Evolutionary conservation across 2,888 invertebrate species (phyloP).

Genomic region (Helobdella robusta): DNA sequence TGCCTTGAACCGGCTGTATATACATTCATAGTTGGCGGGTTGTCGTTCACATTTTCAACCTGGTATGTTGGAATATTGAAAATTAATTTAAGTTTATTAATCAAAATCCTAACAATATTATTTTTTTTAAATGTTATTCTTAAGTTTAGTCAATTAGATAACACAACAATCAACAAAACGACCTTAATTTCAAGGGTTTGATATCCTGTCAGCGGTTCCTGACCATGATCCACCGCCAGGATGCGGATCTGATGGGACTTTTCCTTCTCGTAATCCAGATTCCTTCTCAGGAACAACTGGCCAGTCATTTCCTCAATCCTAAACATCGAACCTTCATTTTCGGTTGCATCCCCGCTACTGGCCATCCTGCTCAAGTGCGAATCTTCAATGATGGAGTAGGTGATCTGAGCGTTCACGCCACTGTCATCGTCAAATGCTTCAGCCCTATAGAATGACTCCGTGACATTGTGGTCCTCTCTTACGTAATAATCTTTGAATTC

Average conservation of each 20-base stretch:
- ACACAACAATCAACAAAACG: neutral
- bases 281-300: constrained; percentile 10
- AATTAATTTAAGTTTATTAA: no score
- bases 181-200: constrained; percentile 22
- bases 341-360: neutral
- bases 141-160: neutral
- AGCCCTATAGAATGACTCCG: constrained; percentile 35
- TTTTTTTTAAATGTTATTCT: neutral
- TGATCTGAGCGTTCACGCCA: constrained; percentile 31
- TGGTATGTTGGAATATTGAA: no score
- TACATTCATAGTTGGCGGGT: constrained; percentile 29
- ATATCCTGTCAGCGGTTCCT: constrained; percentile 23
- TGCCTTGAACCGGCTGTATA: constrained; percentile 13
- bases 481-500: constrained; percentile 35
- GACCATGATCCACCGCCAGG: constrained; percentile 29
- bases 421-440: constrained; percentile 36
- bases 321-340: neutral
- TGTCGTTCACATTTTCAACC: constrained; percentile 32
- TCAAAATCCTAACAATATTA: no score
- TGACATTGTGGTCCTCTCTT: constrained; percentile 35
- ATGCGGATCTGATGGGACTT: constrained; percentile 25
- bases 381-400: constrained; percentile 21
- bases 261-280: constrained; percentile 23
- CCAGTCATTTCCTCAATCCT: constrained; percentile 21
- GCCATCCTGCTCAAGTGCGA: neutral